Percentiles rank a stretch among this genome's conserved stretches.
Conservation (phyloP, 2,888 invertebrate genomes). For the Macropis europaea region DNA sequence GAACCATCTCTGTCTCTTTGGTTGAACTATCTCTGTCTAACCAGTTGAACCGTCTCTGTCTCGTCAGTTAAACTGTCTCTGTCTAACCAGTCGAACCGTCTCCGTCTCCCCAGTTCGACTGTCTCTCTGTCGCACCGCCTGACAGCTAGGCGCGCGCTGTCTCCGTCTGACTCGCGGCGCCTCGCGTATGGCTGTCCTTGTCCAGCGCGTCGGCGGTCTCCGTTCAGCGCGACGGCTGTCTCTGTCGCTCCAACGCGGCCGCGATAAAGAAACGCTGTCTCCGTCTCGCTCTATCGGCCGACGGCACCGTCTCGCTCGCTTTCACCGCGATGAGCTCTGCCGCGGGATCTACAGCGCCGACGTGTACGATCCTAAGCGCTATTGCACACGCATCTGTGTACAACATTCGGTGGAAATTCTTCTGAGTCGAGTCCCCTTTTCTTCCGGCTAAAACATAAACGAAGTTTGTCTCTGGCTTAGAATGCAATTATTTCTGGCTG, state of each 20-base stretch:
- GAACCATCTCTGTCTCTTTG: conserved; percentile 17
- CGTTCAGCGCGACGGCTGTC: not conserved
- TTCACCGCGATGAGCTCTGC: conserved; percentile 61
- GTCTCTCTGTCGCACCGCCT: not conserved
- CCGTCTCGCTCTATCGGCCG: conserved; percentile 5
- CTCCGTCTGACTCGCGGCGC: not conserved
- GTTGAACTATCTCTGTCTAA: conserved; percentile 10
- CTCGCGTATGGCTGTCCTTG: not conserved
- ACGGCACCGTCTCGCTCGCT: conserved; percentile 51
- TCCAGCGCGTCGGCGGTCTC: not conserved
- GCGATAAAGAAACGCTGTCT: conserved; percentile 52
- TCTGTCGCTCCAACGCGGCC: conserved; percentile 16
- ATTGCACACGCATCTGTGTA: conserved; percentile 19
- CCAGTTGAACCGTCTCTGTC: not conserved
- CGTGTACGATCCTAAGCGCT: conserved; percentile 21
- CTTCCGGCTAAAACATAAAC: no score
- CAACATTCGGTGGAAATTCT: no score
- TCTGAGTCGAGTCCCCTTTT: no score
- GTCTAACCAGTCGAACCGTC: conserved; percentile 4
- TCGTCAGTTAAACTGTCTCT: not conserved
- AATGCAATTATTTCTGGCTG: no score
- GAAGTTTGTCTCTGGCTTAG: no score
- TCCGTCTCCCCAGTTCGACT: conserved; percentile 7
- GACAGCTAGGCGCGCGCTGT: no score
- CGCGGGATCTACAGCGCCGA: conserved; percentile 57